Percentiles rank a stretch among this genome's conserved stretches.
Evolutionary conservation across 2,113 vertebrate species (phyloP).

Genomic region (Oophaga pumilio): DNA sequence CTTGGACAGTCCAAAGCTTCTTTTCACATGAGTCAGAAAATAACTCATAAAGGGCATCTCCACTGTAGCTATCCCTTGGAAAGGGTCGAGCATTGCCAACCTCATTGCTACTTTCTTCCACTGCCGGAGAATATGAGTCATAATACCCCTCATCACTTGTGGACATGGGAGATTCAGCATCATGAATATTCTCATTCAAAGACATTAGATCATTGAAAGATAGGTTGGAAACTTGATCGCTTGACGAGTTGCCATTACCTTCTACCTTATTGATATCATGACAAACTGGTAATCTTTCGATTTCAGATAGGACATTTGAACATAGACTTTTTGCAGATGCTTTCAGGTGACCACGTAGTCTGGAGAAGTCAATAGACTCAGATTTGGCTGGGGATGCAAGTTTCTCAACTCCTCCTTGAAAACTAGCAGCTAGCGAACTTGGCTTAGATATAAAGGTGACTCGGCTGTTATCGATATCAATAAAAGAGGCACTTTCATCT

Average conservation of each 20-base stretch:
- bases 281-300: neutral
- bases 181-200: constrained; percentile 71
- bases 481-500: constrained; percentile 76
- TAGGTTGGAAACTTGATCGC: constrained; percentile 21
- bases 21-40: constrained; percentile 77
- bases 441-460: constrained; percentile 64
- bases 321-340: constrained; percentile 64
- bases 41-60: constrained; percentile 84
- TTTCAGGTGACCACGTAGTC: constrained; percentile 77
- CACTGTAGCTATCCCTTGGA: constrained; percentile 83
- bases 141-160: constrained; percentile 87
- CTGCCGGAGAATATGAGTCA: constrained; percentile 78
- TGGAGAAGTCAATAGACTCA: constrained; percentile 73
- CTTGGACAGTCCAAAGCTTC: constrained; percentile 69
- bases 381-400: constrained; percentile 76
- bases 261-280: neutral
- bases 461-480: constrained; percentile 69
- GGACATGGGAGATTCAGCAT: constrained; percentile 75
- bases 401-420: constrained; percentile 76
- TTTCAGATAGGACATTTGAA: constrained; percentile 67
- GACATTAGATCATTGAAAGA: constrained; percentile 64
- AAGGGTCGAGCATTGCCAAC: constrained; percentile 67
- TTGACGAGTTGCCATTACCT: neutral
- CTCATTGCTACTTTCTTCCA: constrained; percentile 76
- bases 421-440: constrained; percentile 66